Base-by-base conservation (phyloP, 2,113 vertebrate genomes). In the Sinocyclocheilus anophthalmus region DNA sequence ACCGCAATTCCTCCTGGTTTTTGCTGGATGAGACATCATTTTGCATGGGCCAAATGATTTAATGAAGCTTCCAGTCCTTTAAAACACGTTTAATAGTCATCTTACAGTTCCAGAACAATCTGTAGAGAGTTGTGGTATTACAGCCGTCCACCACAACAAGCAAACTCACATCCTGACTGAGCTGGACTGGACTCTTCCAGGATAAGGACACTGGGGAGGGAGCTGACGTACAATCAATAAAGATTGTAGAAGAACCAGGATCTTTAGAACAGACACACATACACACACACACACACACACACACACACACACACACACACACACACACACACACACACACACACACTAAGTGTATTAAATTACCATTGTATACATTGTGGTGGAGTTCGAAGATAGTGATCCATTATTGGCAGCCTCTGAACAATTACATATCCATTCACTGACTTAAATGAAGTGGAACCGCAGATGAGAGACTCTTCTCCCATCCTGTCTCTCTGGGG, bases 361-460 rank as follows among this genome's bases (percentile, higher is more conserved):
- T 92, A 93, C 90, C 55, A 90, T 90, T 91, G 87, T 90, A 89
- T 89, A 87, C 86, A 87, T 88, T n/a, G n/a, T n/a, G n/a, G n/a
- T n/a, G n/a, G n/a, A n/a, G n/a, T n/a, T n/a, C n/a, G n/a, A n/a
- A n/a, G n/a, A n/a, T n/a, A n/a, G 91, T 90, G 92, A 93, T 93
- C 84, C 89, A 92, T 95, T 94, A 93, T 91, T 91, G 55, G 92
- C 86, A 90, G 89, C 91, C 77, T 92, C 90, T 89, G 92, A 94
- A 92, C 93, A 94, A 94, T 94, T 93, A 92, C 89, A 90, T 85
- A 90, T 92, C 90, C 90, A 90, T 88, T 85, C 87, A 90, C 83
- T 77, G 91, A 84, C 90, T 92, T 87, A 93, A 92, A 95, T 92
- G 91, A 94, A 91, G 90, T 93, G 92, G 92, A 93, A 94, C 90